Evolutionary conservation across 2,113 vertebrate genomes (phyloP).

Genomic region (Arothron firmamentum): DNA sequence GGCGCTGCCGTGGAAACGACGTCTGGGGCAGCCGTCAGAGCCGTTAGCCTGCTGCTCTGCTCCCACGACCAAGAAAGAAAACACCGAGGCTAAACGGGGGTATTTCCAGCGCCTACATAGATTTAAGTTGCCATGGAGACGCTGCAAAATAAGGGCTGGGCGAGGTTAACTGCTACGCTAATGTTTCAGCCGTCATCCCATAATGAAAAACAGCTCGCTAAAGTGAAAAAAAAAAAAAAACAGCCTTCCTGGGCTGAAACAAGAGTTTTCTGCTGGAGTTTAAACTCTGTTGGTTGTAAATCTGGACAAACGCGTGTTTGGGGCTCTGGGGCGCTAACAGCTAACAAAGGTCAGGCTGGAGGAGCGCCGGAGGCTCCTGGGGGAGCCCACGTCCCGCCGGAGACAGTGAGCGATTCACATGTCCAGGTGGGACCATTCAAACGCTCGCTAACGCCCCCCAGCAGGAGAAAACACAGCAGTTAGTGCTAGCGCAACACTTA

Average conservation of each 20-base stretch:
- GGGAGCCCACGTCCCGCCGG: slow-evolving; percentile 8
- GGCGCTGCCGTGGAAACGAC: too few species aligned
- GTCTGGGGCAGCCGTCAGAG: not conserved
- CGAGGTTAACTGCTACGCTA: slow-evolving; percentile 48
- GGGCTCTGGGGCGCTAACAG: not conserved
- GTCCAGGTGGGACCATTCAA: slow-evolving; percentile 25
- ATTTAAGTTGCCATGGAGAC: slow-evolving; percentile 66
- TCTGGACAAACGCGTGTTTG: too few species aligned
- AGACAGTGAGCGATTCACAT: slow-evolving; percentile 47
- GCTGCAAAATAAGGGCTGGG: slow-evolving; percentile 63
- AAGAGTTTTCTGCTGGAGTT: slow-evolving; percentile 13
- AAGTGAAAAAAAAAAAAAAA: slow-evolving; percentile 23
- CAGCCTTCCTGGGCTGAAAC: slow-evolving; percentile 16
- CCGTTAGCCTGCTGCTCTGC: slow-evolving; percentile 19
- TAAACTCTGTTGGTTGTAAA: too few species aligned
- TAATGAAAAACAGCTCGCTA: slow-evolving; percentile 60
- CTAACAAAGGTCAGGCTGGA: slow-evolving; percentile 8
- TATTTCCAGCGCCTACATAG: slow-evolving; percentile 64
- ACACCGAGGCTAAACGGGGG: slow-evolving; percentile 48
- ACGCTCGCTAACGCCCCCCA: slow-evolving; percentile 37
- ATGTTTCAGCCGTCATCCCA: slow-evolving; percentile 56
- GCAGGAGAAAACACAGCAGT: too few species aligned
- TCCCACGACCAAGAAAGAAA: slow-evolving; percentile 14
- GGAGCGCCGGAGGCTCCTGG: not conserved
- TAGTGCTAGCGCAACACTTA: too few species aligned